Percentiles rank a stretch among this genome's conserved stretches.
Evolutionary conservation across 2,113 vertebrate species (phyloP).

Genomic region (Podarcis raffonei): DNA sequence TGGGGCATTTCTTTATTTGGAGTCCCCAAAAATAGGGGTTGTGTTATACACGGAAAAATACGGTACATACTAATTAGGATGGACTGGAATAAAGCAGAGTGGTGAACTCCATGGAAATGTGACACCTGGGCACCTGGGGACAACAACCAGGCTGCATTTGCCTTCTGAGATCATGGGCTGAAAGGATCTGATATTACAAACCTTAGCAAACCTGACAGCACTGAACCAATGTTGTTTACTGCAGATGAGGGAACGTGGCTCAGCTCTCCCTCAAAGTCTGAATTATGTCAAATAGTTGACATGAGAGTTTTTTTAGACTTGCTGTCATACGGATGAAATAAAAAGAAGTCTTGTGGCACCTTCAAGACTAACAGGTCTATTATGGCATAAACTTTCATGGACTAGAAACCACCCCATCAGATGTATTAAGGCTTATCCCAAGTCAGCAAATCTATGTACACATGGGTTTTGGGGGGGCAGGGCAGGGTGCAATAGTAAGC

Average conservation of each 20-base stretch:
- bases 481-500: background rate
- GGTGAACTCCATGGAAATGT: background rate
- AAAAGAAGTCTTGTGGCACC: background rate
- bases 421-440: background rate
- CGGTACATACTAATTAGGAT: background rate
- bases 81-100: background rate
- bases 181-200: background rate
- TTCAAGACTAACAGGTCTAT: background rate
- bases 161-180: background rate
- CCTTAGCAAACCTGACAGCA: background rate
- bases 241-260: background rate
- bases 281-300: background rate
- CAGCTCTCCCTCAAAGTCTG: background rate
- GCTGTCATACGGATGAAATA: background rate
- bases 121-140: background rate
- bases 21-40: too few species aligned
- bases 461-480: too few species aligned
- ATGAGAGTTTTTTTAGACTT: background rate
- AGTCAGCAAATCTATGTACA: background rate
- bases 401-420: background rate
- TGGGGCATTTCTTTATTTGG: too few species aligned
- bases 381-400: background rate
- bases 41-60: too few species aligned
- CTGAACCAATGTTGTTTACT: background rate
- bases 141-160: background rate